Evolutionary conservation across 2,888 invertebrate species (phyloP).

Genomic region (Willowsia nigromaculata): DNA sequence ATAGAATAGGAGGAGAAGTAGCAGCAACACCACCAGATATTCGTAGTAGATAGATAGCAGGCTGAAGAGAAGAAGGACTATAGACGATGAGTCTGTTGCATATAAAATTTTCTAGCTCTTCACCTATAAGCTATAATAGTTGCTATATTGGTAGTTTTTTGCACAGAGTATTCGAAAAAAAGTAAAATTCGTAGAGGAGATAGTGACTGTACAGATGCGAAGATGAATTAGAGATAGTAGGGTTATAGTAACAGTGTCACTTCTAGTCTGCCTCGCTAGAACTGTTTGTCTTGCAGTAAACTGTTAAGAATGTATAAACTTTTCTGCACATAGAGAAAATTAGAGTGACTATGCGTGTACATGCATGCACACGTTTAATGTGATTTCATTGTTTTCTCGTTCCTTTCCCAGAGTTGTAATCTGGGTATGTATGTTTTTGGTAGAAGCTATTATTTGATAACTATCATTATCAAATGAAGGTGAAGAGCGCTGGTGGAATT

Average conservation of each 20-base stretch:
- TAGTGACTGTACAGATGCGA: neutral
- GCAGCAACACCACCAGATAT: neutral
- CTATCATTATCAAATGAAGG: neutral
- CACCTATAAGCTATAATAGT: neutral
- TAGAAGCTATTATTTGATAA: neutral
- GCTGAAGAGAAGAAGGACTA: neutral
- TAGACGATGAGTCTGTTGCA: constrained; percentile 15
- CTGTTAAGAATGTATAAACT: neutral
- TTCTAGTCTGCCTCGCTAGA: neutral
- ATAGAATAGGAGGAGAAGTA: neutral
- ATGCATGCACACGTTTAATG: too few species aligned
- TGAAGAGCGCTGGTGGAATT: neutral
- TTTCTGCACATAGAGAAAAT: neutral
- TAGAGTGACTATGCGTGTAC: neutral
- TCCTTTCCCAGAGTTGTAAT: neutral
- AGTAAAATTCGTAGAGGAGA: neutral
- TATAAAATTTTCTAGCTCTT: too few species aligned
- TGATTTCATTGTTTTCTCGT: neutral
- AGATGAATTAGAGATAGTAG: neutral
- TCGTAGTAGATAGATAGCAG: neutral
- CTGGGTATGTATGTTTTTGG: neutral
- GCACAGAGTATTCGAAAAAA: constrained; percentile 6
- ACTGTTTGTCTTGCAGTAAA: neutral
- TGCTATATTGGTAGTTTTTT: neutral
- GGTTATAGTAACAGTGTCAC: constrained; percentile 4